A percentile compares a stretch with the other conserved stretches of the same genome.
Evolutionary conservation across 1,140 invertebrate genomes (phyloP).

Genomic region (Pogonognathellus flavescens): DNA sequence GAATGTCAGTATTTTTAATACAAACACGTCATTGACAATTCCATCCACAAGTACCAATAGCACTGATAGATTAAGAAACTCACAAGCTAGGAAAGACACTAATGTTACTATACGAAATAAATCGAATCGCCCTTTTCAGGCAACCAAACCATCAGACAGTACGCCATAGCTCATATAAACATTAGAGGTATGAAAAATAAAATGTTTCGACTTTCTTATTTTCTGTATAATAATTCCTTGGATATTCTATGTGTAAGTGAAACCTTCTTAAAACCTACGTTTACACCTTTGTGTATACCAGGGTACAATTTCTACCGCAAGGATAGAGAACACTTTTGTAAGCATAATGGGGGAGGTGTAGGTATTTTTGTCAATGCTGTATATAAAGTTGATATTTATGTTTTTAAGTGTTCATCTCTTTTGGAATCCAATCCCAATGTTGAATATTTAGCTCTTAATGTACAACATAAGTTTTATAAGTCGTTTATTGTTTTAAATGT

Average conservation of each 20-base stretch:
- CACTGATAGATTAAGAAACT: no score
- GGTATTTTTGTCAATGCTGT: background rate
- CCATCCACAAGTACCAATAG: no score
- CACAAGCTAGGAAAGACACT: background rate
- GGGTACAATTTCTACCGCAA: background rate
- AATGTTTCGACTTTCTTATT: background rate
- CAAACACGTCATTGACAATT: no score
- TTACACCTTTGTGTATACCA: background rate
- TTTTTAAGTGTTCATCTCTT: constrained; percentile 1
- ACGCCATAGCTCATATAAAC: background rate
- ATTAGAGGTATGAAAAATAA: background rate
- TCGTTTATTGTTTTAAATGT: constrained; percentile 12
- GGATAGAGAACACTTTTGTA: background rate
- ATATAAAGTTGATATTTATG: background rate
- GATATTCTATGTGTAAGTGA: background rate
- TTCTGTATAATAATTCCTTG: background rate
- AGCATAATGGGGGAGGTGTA: background rate
- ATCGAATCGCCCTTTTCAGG: background rate
- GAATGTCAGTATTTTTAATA: no score
- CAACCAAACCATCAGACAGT: background rate
- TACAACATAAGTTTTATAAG: background rate
- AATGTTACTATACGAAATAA: background rate
- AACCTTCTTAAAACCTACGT: background rate
- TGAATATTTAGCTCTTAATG: background rate
- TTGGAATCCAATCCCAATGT: background rate